phyloP scores from a whole-genome alignment of 2,888 invertebrate genomes.

The Falcaria lacertinaria region DNA sequence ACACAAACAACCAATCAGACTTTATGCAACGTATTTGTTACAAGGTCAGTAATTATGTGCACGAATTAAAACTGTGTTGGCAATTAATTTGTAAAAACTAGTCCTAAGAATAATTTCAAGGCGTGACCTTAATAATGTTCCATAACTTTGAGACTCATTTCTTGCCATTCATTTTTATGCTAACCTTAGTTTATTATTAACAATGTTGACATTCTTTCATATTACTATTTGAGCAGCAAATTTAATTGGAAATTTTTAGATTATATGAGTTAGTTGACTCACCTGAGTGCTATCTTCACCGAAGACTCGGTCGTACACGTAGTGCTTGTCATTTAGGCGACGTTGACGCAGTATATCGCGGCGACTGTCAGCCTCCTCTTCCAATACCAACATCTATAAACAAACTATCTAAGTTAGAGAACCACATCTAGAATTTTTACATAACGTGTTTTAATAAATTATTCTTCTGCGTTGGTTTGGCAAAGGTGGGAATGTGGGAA shows the following conservation, averaged over 20 bases:
- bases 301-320: conserved; percentile 94
- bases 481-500: too few relatives aligned
- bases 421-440: conserved; percentile 3
- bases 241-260: too few relatives aligned
- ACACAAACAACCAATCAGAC: neutral
- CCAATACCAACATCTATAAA: conserved; percentile 63
- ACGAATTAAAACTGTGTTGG: neutral
- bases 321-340: conserved; percentile 87
- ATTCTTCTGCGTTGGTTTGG: too few relatives aligned
- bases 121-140: neutral
- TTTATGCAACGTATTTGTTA: neutral
- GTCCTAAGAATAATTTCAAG: neutral
- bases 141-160: neutral
- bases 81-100: neutral
- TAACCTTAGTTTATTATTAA: neutral
- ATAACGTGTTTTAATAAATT: too few relatives aligned
- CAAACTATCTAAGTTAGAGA: neutral
- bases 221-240: too few relatives aligned
- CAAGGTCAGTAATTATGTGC: neutral
- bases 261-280: conserved; percentile 19
- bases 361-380: conserved; percentile 64
- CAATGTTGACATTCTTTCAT: too few relatives aligned
- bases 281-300: conserved; percentile 93
- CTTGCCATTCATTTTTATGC: neutral
- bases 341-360: conserved; percentile 83